Base-by-base conservation (phyloP, 2,888 invertebrate species). In the Dynastes maya region DNA sequence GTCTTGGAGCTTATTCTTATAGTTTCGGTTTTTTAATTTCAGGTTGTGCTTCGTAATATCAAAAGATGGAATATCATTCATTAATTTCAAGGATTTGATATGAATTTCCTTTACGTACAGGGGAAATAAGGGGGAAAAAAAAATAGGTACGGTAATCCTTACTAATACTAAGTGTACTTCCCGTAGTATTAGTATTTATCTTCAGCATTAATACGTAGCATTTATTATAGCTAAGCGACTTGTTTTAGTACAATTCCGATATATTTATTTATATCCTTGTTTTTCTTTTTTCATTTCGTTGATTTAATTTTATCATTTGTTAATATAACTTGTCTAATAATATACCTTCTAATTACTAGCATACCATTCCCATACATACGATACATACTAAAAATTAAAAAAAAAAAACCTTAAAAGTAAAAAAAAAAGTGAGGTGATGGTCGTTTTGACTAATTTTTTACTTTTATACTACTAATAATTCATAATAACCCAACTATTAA, bases 401-500 rank as follows among this genome's bases (percentile, higher is more conserved):
- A 61, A 29, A 9, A 22, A 2, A 29, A 27, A 61, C 29, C 32
- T 37, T 37, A 4, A 37, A 37, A 37, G 5, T 22, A 27, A 61
- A 61, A 27, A 22, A 37, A 51, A 45, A 37, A 27, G 22, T n/a
- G 40, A 58, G 77, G 77, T 78, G 77, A 70, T 49, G 64, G 71
- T 61, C 22, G 13, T 45, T 40, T 13, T 78, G 45, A 16, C 51
- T 61, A 61, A 77, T 64, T 78, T 78, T 78, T 78, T 72, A 78
- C 72, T 78, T 78, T 78, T 72, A 61, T 78, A 78, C 64, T 78
- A 78, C 16, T 58, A 16, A 22, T 63, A 61, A 72, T 49, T 45
- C 72, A 37, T 67, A 49, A 45, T 76, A 63, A 67, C 55, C 53
- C 40, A 53, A 45, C 45, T 45, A 53, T 65, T 76, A 71, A 68